Percentiles rank a stretch among this genome's conserved stretches.
Conservation (phyloP, 2,888 invertebrate genomes). For the Aleiodes alternator region DNA sequence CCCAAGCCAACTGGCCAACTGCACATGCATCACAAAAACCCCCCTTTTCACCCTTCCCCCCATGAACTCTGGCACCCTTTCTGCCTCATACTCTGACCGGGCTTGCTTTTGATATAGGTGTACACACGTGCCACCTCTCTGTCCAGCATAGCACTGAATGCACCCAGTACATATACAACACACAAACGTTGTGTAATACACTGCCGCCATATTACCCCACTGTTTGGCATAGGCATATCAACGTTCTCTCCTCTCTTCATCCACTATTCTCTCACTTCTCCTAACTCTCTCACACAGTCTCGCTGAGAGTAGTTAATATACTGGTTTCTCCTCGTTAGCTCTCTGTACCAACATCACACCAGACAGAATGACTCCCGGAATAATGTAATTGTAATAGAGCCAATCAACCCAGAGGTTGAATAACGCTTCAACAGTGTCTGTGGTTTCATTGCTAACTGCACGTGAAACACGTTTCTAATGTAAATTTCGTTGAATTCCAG, state of each 20-base stretch:
- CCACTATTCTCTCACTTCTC: slow-evolving; percentile 14
- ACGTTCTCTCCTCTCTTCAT: slow-evolving; percentile 47
- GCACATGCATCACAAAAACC: slow-evolving; percentile 32
- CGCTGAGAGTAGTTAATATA: slow-evolving; percentile 66
- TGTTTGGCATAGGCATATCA: slow-evolving; percentile 58
- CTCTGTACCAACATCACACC: slow-evolving; percentile 64
- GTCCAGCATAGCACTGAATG: slow-evolving; percentile 58
- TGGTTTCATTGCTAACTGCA: background rate
- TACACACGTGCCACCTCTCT: slow-evolving; percentile 62
- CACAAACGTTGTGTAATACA: slow-evolving; percentile 66
- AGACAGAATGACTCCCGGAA: slow-evolving; percentile 38
- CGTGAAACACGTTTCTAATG: background rate
- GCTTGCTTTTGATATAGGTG: slow-evolving; percentile 49
- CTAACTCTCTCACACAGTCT: slow-evolving; percentile 48
- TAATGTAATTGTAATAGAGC: slow-evolving; percentile 58
- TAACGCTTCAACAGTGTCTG: slow-evolving; percentile 3
- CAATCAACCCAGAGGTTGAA: slow-evolving; percentile 1
- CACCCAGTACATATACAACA: slow-evolving; percentile 40
- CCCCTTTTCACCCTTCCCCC: slow-evolving; percentile 46
- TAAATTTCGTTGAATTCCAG: too few relatives aligned
- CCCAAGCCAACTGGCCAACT: slow-evolving; percentile 62
- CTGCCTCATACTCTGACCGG: slow-evolving; percentile 39
- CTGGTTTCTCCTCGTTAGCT: slow-evolving; percentile 69
- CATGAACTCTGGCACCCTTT: slow-evolving; percentile 1
- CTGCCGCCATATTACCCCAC: slow-evolving; percentile 63